A percentile compares a stretch with the other conserved stretches of the same genome.
phyloP scores from a whole-genome alignment of 2,113 vertebrate genomes.

The Pollachius pollachius region DNA sequence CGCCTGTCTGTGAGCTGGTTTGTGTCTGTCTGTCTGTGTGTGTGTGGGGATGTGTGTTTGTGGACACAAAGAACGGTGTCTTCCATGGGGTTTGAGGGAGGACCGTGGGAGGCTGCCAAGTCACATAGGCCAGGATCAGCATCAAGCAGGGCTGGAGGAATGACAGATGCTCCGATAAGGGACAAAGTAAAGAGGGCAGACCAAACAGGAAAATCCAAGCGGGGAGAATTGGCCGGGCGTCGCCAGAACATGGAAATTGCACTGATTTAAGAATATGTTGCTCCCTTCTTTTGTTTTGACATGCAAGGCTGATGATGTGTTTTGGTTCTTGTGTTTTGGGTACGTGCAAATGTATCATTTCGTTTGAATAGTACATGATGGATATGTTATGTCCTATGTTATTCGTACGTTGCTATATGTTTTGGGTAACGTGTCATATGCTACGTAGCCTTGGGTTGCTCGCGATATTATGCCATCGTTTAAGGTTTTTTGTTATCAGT shows the following conservation, averaged over 20 bases:
- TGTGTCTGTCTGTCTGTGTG: constrained; percentile 21
- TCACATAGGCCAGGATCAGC: constrained; percentile 61
- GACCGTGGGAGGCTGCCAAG: constrained; percentile 59
- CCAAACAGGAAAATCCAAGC: constrained; percentile 77
- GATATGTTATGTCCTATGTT: background rate
- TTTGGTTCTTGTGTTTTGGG: background rate
- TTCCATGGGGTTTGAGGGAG: constrained; percentile 44
- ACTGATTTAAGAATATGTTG: constrained; percentile 44
- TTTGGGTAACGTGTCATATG: constrained; percentile 3
- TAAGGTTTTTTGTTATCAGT: background rate
- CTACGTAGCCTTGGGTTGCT: constrained; percentile 1
- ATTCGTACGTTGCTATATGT: background rate
- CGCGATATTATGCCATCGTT: background rate
- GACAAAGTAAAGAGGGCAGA: constrained; percentile 72
- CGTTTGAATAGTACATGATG: background rate
- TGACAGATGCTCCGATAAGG: constrained; percentile 76
- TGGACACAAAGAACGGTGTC: constrained; percentile 65
- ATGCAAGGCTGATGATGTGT: background rate
- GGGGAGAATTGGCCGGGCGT: constrained; percentile 63
- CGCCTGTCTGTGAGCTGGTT: no score
- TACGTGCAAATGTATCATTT: background rate
- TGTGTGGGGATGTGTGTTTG: constrained; percentile 17
- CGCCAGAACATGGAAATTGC: constrained; percentile 39
- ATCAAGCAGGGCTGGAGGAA: constrained; percentile 67
- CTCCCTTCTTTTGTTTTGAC: background rate